phyloP scores from a whole-genome alignment of 2,797 vertebrate species.

The Tamandua tetradactyla region DNA sequence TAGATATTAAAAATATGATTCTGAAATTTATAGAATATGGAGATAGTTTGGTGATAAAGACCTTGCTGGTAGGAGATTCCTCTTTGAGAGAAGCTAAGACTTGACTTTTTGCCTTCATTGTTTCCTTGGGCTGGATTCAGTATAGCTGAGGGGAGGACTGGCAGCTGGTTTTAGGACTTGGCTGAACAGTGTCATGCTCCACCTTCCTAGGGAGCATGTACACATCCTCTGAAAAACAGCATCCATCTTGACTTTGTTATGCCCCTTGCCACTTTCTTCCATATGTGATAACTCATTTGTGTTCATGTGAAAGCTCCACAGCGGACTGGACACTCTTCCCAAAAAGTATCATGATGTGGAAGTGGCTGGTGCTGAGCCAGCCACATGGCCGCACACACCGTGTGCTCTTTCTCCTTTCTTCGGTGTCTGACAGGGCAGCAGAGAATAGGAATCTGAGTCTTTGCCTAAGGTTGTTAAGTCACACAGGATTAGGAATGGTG shows the following conservation, averaged over 20 bases:
- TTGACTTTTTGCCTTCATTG: accelerated
- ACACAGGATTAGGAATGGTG: accelerated
- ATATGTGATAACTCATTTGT: background rate
- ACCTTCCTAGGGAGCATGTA: accelerated
- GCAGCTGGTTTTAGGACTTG: background rate
- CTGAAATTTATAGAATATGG: background rate
- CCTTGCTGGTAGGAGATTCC: background rate
- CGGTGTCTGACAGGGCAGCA: accelerated
- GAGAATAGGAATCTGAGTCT: background rate
- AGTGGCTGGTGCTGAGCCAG: background rate
- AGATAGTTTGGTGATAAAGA: background rate
- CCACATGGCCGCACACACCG: no score
- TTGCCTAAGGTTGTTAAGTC: background rate
- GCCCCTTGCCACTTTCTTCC: accelerated
- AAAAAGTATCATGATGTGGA: background rate
- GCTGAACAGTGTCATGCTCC: accelerated
- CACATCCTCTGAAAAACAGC: accelerated
- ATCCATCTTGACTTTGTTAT: accelerated
- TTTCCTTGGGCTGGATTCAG: background rate
- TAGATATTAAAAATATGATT: background rate
- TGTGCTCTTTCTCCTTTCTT: no score
- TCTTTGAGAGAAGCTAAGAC: background rate
- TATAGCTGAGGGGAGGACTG: accelerated
- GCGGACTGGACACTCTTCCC: background rate
- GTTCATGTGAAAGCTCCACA: accelerated